A percentile compares a stretch with the other conserved stretches of the same genome.
phyloP scores from a whole-genome alignment of 2,113 vertebrate genomes.

The Canis aureus region DNA sequence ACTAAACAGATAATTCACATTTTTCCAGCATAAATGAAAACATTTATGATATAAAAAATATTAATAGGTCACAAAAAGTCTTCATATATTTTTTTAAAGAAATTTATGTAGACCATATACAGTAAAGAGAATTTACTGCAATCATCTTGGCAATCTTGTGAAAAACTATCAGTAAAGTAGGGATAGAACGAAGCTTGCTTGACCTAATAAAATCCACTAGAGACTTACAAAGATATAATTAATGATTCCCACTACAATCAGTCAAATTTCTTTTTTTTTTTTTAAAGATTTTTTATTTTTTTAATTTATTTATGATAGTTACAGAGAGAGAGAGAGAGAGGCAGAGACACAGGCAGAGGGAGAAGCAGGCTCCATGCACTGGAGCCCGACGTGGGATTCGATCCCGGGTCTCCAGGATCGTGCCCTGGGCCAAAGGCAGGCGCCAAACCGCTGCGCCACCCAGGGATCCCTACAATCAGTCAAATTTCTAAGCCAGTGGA shows the following conservation, averaged over 20 bases:
- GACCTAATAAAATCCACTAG: not conserved
- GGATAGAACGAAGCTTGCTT: not conserved
- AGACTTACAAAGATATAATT: not conserved
- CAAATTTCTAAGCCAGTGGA: slow-evolving; percentile 17
- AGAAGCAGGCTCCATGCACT: too few relatives aligned
- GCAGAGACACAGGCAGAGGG: too few relatives aligned
- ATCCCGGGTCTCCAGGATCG: too few relatives aligned
- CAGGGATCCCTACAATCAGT: slow-evolving; percentile 3
- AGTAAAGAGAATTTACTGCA: not conserved
- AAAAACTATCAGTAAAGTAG: slow-evolving; percentile 15
- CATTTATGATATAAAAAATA: slow-evolving; percentile 13
- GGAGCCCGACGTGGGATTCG: too few relatives aligned
- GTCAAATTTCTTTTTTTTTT: slow-evolving; percentile 15
- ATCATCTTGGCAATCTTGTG: not conserved
- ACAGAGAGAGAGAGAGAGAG: too few relatives aligned
- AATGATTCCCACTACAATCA: not conserved
- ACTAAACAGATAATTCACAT: slow-evolving; percentile 11
- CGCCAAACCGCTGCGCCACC: too few relatives aligned
- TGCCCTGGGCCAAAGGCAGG: too few relatives aligned
- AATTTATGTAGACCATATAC: not conserved
- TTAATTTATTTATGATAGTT: too few relatives aligned
- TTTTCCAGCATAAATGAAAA: slow-evolving; percentile 18
- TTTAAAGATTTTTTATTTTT: too few relatives aligned
- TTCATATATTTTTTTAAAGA: not conserved
- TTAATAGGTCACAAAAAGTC: not conserved